Percentiles rank a stretch among this genome's conserved stretches.
Conservation (phyloP, 2,113 vertebrate genomes). For the Antechinus flavipes region DNA sequence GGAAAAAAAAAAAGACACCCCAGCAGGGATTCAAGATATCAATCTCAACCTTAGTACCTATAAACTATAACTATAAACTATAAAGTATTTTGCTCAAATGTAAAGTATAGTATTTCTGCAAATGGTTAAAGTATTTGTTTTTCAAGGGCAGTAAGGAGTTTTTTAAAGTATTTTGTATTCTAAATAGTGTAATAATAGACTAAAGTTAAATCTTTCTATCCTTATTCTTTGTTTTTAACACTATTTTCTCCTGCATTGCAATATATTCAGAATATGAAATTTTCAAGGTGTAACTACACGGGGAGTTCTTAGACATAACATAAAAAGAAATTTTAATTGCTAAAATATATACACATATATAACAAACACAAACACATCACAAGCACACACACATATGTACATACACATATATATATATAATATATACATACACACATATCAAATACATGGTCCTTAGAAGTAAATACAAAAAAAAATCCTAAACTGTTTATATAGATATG, state of each 20-base stretch:
- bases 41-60: background rate
- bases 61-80: background rate
- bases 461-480: background rate
- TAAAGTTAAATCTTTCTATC: background rate
- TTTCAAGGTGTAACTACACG: background rate
- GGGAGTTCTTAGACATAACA: slow-evolving; percentile 5
- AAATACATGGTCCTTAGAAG: background rate
- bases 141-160: background rate
- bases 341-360: too few relatives aligned
- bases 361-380: too few relatives aligned
- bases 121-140: slow-evolving; percentile 5
- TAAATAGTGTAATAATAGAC: background rate
- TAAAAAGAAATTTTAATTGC: background rate
- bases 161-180: background rate
- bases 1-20: background rate
- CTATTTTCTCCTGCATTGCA: background rate
- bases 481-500: background rate
- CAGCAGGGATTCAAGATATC: background rate
- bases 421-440: background rate
- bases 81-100: background rate
- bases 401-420: too few relatives aligned
- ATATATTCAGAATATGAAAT: background rate
- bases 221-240: slow-evolving; percentile 31
- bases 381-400: too few relatives aligned
- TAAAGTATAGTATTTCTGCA: background rate